Conservation (phyloP, 2,797 vertebrate species). For the Podarcis siculus region DNA sequence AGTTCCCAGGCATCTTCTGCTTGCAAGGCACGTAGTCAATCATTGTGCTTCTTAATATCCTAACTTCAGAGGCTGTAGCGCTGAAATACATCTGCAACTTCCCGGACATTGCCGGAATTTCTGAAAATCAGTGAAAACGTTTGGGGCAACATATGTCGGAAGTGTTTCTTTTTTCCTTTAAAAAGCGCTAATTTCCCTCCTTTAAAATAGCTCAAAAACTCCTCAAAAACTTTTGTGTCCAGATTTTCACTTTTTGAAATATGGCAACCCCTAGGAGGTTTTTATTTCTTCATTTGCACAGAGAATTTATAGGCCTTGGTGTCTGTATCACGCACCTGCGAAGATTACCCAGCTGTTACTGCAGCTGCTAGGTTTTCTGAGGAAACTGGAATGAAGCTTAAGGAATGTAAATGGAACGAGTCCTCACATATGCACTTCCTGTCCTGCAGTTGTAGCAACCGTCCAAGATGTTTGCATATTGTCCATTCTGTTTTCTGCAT, state of each 20-base stretch:
- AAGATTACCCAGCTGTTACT: constrained; percentile 53
- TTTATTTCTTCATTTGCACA: constrained; percentile 16
- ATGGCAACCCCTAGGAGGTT: background rate
- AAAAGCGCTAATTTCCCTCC: no score
- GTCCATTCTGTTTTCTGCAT: constrained; percentile 7
- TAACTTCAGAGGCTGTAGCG: background rate
- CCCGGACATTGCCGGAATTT: no score
- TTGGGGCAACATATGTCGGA: no score
- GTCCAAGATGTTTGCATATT: background rate
- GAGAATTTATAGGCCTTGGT: constrained; percentile 31
- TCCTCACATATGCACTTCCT: background rate
- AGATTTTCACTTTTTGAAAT: no score
- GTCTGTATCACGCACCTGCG: constrained; percentile 48
- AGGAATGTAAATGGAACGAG: constrained; percentile 29
- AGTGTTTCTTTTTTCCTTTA: no score
- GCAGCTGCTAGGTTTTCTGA: constrained; percentile 43
- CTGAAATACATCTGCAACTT: no score
- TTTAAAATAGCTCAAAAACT: no score
- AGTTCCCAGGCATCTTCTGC: background rate
- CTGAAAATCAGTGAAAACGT: no score
- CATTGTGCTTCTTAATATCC: background rate
- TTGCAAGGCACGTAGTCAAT: background rate
- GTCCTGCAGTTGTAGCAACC: background rate
- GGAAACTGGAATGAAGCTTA: constrained; percentile 38
- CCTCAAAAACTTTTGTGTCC: no score